These are phyloP conservation scores for Protosalanx chinensis DNA, from an alignment of 2,797 vertebrate genomes.

Conservation along the genomic window DNA sequence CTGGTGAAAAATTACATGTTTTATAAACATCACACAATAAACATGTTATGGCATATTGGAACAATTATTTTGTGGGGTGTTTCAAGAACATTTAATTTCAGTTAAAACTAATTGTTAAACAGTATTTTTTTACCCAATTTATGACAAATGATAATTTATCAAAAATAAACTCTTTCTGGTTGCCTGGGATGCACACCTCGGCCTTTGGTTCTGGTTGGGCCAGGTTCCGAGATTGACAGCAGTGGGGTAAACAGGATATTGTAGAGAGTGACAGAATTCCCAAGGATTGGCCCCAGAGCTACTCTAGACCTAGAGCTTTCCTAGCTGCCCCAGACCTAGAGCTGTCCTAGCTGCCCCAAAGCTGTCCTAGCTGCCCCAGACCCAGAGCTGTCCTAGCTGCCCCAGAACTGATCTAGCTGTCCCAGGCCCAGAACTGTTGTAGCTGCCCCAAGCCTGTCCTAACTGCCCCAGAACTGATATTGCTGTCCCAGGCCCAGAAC, in stretches of 20 bases:
- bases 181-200: slow-evolving; percentile 1
- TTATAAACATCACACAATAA: neutral
- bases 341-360: too few species aligned
- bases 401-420: neutral
- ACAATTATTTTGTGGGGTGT: neutral
- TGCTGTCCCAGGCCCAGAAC: slow-evolving; percentile 6
- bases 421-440: neutral
- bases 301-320: neutral
- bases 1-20: too few species aligned
- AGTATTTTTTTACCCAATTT: neutral
- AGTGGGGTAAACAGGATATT: slow-evolving; percentile 10
- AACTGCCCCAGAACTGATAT: neutral
- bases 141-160: neutral
- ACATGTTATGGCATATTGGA: neutral
- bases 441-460: neutral
- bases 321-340: neutral
- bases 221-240: slow-evolving; percentile 12
- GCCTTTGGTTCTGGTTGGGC: neutral
- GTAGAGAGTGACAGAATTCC: slow-evolving; percentile 16
- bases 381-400: slow-evolving; percentile 1
- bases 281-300: slow-evolving; percentile 19
- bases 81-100: neutral
- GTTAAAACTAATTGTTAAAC: neutral
- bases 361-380: slow-evolving; percentile 15
- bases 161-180: neutral